phyloP scores from a whole-genome alignment of 2,888 invertebrate genomes.

The Callinectes sapidus region DNA sequence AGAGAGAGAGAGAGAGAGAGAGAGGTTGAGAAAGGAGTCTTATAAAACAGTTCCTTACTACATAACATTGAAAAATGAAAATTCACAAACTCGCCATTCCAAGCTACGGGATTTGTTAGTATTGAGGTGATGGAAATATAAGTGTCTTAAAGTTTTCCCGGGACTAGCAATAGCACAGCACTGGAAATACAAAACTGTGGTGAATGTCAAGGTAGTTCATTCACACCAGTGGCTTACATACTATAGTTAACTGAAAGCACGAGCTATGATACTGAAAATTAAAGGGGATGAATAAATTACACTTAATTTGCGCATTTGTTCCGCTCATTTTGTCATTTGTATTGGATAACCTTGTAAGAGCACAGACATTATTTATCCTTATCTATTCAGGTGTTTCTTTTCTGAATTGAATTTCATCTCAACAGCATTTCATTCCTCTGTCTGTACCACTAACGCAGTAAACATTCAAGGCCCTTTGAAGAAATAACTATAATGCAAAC shows the following conservation, averaged over 20 bases:
- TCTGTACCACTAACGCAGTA: neutral
- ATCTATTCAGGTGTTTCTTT: neutral
- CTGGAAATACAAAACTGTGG: neutral
- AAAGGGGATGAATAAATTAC: neutral
- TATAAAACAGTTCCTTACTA: too few relatives aligned
- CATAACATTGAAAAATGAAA: too few relatives aligned
- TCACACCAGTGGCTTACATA: neutral
- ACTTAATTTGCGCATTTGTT: neutral
- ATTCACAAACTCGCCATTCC: too few relatives aligned
- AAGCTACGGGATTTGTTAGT: too few relatives aligned
- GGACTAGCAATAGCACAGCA: neutral
- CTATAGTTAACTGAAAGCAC: neutral
- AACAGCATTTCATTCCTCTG: neutral
- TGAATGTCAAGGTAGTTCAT: neutral
- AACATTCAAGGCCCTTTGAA: too few relatives aligned
- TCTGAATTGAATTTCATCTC: neutral
- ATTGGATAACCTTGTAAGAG: neutral
- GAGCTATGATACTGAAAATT: neutral
- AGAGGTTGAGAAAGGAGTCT: neutral
- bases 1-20: conserved; percentile 17
- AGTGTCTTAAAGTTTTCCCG: neutral
- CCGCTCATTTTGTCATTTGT: neutral
- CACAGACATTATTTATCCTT: neutral
- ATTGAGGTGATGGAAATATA: neutral
- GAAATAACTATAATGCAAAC: too few relatives aligned